These are phyloP conservation scores for Haliaeetus leucogaster DNA, from an alignment of 2,113 vertebrate genomes.

Conservation along the genomic window DNA sequence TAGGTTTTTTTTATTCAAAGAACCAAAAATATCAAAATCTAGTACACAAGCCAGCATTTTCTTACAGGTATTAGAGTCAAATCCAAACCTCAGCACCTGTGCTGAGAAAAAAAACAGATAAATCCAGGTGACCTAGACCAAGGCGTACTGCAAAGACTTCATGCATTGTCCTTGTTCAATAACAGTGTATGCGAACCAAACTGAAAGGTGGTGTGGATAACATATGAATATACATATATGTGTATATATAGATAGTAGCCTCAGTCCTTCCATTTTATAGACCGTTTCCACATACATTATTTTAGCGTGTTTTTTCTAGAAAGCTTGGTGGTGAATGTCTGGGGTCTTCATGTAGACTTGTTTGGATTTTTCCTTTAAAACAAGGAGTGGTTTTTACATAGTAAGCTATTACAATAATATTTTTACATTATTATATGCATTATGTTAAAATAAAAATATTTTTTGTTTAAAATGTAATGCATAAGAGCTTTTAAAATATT, in stretches of 20 bases:
- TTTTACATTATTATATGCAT: background rate
- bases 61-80: background rate
- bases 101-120: background rate
- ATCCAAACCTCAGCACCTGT: background rate
- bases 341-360: background rate
- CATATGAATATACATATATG: rapidly evolving
- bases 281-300: rapidly evolving
- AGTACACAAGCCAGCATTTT: background rate
- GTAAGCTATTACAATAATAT: background rate
- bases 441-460: background rate
- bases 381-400: background rate
- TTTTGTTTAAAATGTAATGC: background rate
- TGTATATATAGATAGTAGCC: background rate
- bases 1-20: background rate
- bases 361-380: background rate
- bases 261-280: background rate
- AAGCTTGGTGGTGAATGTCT: background rate
- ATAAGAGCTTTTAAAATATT: background rate
- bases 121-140: background rate
- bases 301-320: background rate
- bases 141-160: background rate
- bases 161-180: background rate
- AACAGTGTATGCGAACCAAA: background rate
- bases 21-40: background rate
- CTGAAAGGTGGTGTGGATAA: background rate